Evolutionary conservation across 1,140 invertebrate genomes (phyloP).

Genomic region (Calephelis virginiensis): DNA sequence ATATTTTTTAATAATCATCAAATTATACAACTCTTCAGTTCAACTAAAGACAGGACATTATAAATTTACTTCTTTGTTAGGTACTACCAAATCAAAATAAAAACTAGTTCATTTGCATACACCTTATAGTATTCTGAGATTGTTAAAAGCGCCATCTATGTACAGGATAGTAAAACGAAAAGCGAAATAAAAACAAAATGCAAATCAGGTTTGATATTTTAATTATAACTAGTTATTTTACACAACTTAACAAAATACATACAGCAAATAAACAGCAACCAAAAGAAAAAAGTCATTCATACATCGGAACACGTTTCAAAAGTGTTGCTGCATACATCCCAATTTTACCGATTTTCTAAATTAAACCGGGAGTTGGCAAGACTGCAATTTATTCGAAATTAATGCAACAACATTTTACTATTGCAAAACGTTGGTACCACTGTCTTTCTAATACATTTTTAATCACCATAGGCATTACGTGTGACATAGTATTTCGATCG

Average conservation of each 20-base stretch:
- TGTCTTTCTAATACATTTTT: conserved; percentile 15
- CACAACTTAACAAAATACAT: conserved; percentile 77
- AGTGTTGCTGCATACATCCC: conserved; percentile 26
- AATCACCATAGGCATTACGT: conserved; percentile 3
- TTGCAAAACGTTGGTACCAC: conserved; percentile 18
- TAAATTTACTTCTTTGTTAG: too few species aligned
- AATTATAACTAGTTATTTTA: conserved; percentile 77
- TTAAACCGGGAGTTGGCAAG: conserved; percentile 39
- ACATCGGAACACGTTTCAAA: conserved; percentile 35
- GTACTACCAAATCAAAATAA: conserved; percentile 19
- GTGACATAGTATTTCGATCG: too few species aligned
- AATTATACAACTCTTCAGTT: too few species aligned
- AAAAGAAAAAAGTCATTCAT: conserved; percentile 64
- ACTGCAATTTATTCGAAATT: conserved; percentile 29
- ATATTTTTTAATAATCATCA: too few species aligned
- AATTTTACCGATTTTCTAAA: conserved; percentile 14
- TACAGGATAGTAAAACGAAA: conserved; percentile 45
- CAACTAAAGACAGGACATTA: too few species aligned
- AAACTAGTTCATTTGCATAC: conserved; percentile 14
- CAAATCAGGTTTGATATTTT: conserved; percentile 67
- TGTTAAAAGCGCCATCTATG: conserved; percentile 50
- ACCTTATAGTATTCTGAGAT: conserved; percentile 13
- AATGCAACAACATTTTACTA: conserved; percentile 25
- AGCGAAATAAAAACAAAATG: conserved; percentile 67
- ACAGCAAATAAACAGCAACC: conserved; percentile 72